Percentiles rank a stretch among this genome's conserved stretches.
Conservation (phyloP, 2,888 invertebrate genomes). For the Torymus tubicola region DNA sequence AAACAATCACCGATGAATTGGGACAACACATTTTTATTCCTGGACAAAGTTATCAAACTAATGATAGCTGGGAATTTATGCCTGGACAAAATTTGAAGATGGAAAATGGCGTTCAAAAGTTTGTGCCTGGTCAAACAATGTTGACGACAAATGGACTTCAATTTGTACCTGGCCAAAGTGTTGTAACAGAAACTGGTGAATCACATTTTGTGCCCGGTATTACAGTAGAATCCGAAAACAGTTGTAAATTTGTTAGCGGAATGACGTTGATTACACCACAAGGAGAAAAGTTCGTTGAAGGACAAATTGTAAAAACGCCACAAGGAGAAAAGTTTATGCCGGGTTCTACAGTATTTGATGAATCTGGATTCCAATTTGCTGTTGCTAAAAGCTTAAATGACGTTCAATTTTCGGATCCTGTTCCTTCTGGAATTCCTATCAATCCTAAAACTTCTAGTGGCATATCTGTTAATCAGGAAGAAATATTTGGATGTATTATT, state of each 20-base stretch:
- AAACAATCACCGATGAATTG: constrained; percentile 80
- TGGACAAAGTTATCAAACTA: constrained; percentile 80
- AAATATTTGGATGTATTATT: constrained; percentile 83
- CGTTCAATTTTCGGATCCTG: constrained; percentile 79
- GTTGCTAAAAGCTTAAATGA: constrained; percentile 80
- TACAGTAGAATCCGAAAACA: constrained; percentile 76
- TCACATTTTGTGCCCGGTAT: constrained; percentile 81
- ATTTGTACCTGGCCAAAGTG: constrained; percentile 83
- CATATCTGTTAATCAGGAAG: constrained; percentile 73
- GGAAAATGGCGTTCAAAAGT: constrained; percentile 78
- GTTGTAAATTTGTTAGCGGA: constrained; percentile 80
- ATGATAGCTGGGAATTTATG: constrained; percentile 81
- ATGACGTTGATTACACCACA: constrained; percentile 81
- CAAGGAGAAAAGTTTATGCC: constrained; percentile 82
- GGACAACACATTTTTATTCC: constrained; percentile 81
- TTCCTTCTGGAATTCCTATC: constrained; percentile 79
- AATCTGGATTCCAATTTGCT: constrained; percentile 79
- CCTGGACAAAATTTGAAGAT: constrained; percentile 81
- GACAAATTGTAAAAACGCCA: constrained; percentile 81
- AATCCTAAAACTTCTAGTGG: constrained; percentile 78
- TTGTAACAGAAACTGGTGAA: constrained; percentile 78
- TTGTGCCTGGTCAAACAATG: constrained; percentile 82
- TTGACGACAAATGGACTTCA: constrained; percentile 81
- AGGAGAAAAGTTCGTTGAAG: constrained; percentile 82
- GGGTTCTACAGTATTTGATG: constrained; percentile 78